Base-by-base conservation (phyloP, 30 jellyfish, hydroid and myxozoan genomes). In the Turritopsis dohrnii region DNA sequence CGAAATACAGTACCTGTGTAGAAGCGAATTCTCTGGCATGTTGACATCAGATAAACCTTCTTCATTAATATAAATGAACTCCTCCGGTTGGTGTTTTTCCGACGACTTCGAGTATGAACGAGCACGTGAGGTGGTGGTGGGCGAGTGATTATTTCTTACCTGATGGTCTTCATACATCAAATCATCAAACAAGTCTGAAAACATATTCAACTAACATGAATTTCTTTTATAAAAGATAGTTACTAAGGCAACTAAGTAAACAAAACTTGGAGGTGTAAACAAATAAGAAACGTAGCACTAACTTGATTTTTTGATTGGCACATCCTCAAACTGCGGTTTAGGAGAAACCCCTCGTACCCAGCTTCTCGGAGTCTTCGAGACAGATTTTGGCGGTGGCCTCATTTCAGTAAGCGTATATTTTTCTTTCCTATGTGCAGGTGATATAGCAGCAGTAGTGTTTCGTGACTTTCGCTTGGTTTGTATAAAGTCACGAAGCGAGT, bases 261-360 rank as follows among this genome's bases (percentile, higher is more conserved):
- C 60, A 41, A 3, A 41, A 41, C 60, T 3, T 3, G 60, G 60
- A 41, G 13, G 60, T 41, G 60, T 41, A 3, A 3, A 41, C 9
- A 41, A 41, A 41, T 41, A 41, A 41, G 5, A 41, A 41, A 3
- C 5, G 13, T 41, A 41, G 13, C 13, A 41, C 60, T 13, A 41
- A 41, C 60, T 41, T 41, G 60, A 41, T 41, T 41, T 41, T 41
- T 41, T 41, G 9, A 69, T 8, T n/a, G 77, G 77, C 28, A 16
- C 16, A 27, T 69, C 31, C 77, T 41, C 60, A 13, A 69, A 69
- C 28, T 27, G 28, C 8, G 28, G 17, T 23, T 24, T 77, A 22
- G 1, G 74, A 13, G 71, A 77, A 13, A 26, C 53, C 66, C 85
- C 66, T 77, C 73, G 71, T 52, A 77, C 66, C 66, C 71, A n/a